Base-by-base conservation (phyloP, 2,888 invertebrate species). In the Coleophora deauratella region DNA sequence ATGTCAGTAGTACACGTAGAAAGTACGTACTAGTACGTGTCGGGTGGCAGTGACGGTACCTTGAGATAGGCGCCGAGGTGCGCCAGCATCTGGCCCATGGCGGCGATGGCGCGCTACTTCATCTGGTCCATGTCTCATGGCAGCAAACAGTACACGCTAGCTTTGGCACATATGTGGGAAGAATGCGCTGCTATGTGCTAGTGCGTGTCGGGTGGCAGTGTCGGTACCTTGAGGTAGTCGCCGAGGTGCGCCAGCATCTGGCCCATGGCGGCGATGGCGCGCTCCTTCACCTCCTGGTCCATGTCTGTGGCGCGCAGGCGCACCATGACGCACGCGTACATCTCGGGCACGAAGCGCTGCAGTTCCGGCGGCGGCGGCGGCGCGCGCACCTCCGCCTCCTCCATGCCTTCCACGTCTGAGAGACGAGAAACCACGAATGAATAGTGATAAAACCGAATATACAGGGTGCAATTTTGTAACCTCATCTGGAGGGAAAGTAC, bases 121-220 rank as follows among this genome's bases (percentile, higher is more conserved):
- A 99, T 99, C 81, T 99, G 99, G 84, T 99, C 99, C 65, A 99
- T 97, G 70, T 99, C 99, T 0, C n/a, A n/a, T n/a, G n/a, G n/a
- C n/a, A n/a, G n/a, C n/a, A n/a, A n/a, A n/a, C n/a, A n/a, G n/a
- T n/a, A n/a, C n/a, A n/a, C n/a, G n/a, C n/a, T n/a, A n/a, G n/a
- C n/a, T n/a, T n/a, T n/a, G n/a, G n/a, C n/a, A n/a, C n/a, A n/a
- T n/a, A n/a, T n/a, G 21, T 4, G 21, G 6, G 21, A 21, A 6
- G 21, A 3, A 21, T 3, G 21, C 3, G 6, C 3, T 21, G 21
- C 6, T 6, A 3, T 4, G 21, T 21, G 6, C 21, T 21, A 21
- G 6, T 21, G 6, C 6, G 21, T 21, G 6, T 21, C 3, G 3
- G 3, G 3, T 21, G 21, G 21, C 6, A n/a, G 21, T 4, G 21